A percentile compares a stretch with the other conserved stretches of the same genome.
phyloP scores from a whole-genome alignment of 2,888 invertebrate species.

The Andrena dorsata region DNA sequence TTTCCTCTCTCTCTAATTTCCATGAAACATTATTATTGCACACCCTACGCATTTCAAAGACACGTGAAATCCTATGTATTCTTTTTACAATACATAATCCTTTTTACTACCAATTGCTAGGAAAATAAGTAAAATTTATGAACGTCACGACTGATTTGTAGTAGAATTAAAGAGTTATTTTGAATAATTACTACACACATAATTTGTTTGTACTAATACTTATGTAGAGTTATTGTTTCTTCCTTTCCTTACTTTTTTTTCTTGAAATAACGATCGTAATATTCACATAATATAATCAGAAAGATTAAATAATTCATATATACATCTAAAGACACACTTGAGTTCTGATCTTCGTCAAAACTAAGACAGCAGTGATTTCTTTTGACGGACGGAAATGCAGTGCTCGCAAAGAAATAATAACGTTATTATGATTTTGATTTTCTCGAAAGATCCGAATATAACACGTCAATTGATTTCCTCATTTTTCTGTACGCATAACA shows the following conservation, averaged over 20 bases:
- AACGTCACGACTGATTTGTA: slow-evolving; percentile 11
- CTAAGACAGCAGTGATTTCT: slow-evolving; percentile 28
- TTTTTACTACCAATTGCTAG: slow-evolving; percentile 28
- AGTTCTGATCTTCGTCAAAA: slow-evolving; percentile 17
- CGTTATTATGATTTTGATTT: slow-evolving; percentile 25
- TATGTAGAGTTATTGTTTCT: slow-evolving; percentile 26
- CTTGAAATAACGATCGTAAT: slow-evolving; percentile 7
- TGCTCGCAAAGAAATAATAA: slow-evolving; percentile 28
- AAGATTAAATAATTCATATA: slow-evolving; percentile 29
- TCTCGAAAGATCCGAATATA: slow-evolving; percentile 6
- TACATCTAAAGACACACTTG: slow-evolving; percentile 20
- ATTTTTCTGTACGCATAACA: slow-evolving; percentile 7
- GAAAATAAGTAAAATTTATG: slow-evolving; percentile 45
- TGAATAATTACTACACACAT: slow-evolving; percentile 30
- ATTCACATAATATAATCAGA: slow-evolving; percentile 13
- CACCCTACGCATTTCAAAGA: slow-evolving; percentile 7
- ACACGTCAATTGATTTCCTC: neutral
- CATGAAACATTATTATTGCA: slow-evolving; percentile 45
- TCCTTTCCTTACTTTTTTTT: neutral
- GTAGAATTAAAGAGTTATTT: slow-evolving; percentile 10
- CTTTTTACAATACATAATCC: neutral
- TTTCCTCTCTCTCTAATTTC: slow-evolving; percentile 14
- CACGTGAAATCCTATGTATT: slow-evolving; percentile 10
- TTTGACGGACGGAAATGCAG: slow-evolving; percentile 51
- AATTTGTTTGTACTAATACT: slow-evolving; percentile 51